Conservation (phyloP, 1,140 invertebrate species). For the Diorhabda elongata region DNA sequence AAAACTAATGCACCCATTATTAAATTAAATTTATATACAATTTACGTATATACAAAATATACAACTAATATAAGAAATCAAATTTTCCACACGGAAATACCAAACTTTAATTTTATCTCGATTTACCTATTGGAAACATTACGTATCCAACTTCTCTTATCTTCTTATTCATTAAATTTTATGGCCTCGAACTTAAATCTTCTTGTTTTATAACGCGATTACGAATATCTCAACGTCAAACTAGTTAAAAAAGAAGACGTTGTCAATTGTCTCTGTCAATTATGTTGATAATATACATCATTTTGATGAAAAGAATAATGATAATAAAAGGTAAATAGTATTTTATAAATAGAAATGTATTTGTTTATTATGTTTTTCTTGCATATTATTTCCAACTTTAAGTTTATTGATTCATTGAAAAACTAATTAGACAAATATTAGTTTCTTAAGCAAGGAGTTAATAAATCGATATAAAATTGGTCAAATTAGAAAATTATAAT, state of each 20-base stretch:
- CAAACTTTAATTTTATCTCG: background rate
- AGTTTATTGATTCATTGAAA: background rate
- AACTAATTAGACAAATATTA: background rate
- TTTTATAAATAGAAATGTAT: background rate
- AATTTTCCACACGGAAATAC: background rate
- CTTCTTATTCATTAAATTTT: too few relatives aligned
- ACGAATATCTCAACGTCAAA: too few relatives aligned
- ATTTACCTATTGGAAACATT: background rate
- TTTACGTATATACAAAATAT: background rate
- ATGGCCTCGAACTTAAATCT: too few relatives aligned
- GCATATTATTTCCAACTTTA: too few relatives aligned
- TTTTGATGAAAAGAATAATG: background rate
- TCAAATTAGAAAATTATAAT: conserved; percentile 2
- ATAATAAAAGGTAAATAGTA: background rate
- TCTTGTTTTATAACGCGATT: too few relatives aligned
- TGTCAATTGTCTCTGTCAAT: background rate
- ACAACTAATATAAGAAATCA: background rate
- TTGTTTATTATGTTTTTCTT: background rate
- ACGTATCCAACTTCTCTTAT: background rate
- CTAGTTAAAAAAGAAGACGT: too few relatives aligned
- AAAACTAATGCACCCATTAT: background rate
- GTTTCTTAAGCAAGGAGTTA: background rate
- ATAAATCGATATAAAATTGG: background rate
- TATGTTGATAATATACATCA: background rate
- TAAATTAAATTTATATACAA: background rate